Percentiles rank a stretch among this genome's conserved stretches.
phyloP scores from a whole-genome alignment of 2,797 vertebrate genomes.

The Gymnopithys bicolor region DNA sequence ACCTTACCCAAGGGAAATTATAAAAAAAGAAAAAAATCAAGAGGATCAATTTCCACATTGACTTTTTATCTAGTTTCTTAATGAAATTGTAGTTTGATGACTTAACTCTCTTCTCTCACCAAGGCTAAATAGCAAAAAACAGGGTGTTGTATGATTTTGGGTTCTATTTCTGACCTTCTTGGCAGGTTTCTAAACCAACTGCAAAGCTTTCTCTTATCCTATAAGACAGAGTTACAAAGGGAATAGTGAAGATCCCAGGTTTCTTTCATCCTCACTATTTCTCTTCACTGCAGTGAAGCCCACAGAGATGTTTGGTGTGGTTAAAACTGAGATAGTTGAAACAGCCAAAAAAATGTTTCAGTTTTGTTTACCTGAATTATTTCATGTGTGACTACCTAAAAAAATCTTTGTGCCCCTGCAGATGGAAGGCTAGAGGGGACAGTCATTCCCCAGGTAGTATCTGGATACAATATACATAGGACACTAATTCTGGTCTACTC shows the following conservation, averaged over 20 bases:
- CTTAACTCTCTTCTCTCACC: not conserved
- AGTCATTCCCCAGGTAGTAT: not conserved
- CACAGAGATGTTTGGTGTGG: not conserved
- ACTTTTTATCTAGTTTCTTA: not conserved
- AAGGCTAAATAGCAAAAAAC: not conserved
- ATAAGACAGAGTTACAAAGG: constrained; percentile 5
- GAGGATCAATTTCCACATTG: not conserved
- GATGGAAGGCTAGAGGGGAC: not conserved
- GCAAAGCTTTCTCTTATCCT: not conserved
- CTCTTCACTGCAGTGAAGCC: not conserved
- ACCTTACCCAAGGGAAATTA: not conserved
- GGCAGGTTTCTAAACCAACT: not conserved
- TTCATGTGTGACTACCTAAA: not conserved
- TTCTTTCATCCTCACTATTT: not conserved
- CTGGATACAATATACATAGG: not conserved
- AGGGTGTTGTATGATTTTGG: not conserved
- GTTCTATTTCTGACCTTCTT: not conserved
- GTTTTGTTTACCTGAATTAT: not conserved
- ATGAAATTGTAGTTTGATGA: not conserved
- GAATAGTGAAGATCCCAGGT: not conserved
- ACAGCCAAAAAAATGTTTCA: not conserved
- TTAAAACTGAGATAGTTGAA: not conserved
- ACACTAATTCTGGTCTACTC: not conserved
- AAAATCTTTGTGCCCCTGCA: not conserved
- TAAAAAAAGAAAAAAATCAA: not conserved